These are phyloP conservation scores for Carterocephalus palaemon DNA, from an alignment of 2,888 invertebrate genomes.

Conservation along the genomic window DNA sequence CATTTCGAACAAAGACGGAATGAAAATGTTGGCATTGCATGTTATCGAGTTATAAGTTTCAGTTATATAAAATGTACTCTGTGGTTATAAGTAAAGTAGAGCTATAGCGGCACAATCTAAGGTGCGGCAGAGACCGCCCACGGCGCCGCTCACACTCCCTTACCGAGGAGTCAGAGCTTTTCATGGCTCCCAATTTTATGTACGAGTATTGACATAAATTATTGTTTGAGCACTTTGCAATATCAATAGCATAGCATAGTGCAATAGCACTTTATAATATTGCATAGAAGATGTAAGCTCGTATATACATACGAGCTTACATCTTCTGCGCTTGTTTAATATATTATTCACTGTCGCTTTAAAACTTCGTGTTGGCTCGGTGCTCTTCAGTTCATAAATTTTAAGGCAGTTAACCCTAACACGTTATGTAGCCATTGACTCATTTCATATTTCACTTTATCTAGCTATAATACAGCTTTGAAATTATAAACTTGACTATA, in stretches of 20 bases:
- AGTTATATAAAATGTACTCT: background rate
- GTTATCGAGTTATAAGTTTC: no score
- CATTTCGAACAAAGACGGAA: no score
- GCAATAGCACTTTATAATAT: no score
- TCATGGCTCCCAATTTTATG: slow-evolving; percentile 43
- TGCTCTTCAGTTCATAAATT: slow-evolving; percentile 4
- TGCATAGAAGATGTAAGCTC: slow-evolving; percentile 6
- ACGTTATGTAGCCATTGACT: background rate
- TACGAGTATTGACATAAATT: slow-evolving; percentile 35
- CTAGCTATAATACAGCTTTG: no score
- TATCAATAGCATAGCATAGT: slow-evolving; percentile 17
- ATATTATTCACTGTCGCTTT: slow-evolving; percentile 19
- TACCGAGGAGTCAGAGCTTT: slow-evolving; percentile 30
- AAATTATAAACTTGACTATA: no score
- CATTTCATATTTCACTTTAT: background rate
- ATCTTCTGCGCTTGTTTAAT: slow-evolving; percentile 9
- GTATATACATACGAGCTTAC: slow-evolving; percentile 8
- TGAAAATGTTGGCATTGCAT: no score
- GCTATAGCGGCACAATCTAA: slow-evolving; percentile 24
- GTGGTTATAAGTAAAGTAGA: slow-evolving; percentile 25
- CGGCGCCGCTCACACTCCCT: slow-evolving; percentile 33
- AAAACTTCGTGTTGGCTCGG: slow-evolving; percentile 1
- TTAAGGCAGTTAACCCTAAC: slow-evolving; percentile 3
- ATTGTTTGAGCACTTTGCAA: slow-evolving; percentile 5
- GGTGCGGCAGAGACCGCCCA: slow-evolving; percentile 43